Evolutionary conservation across 2,113 vertebrate genomes (phyloP).

Genomic region (Laticauda colubrina): DNA sequence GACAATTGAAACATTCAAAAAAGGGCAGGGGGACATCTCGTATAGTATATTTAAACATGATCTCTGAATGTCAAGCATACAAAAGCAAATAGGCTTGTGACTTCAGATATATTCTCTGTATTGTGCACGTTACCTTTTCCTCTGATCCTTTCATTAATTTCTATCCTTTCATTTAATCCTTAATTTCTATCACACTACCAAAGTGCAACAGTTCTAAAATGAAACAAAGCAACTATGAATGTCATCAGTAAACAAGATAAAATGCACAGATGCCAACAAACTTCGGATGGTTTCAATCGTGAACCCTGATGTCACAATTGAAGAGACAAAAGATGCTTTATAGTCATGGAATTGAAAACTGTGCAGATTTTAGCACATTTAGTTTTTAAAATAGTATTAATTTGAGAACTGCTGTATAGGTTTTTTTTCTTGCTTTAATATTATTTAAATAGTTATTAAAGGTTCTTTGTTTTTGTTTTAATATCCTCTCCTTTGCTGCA

Average conservation of each 20-base stretch:
- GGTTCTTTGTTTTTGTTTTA: slow-evolving; percentile 12
- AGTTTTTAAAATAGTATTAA: slow-evolving; percentile 28
- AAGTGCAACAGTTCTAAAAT: not conserved
- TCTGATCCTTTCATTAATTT: slow-evolving; percentile 41
- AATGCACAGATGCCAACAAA: slow-evolving; percentile 3
- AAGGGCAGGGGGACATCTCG: slow-evolving; percentile 29
- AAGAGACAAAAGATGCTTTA: slow-evolving; percentile 37
- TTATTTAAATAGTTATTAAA: not conserved
- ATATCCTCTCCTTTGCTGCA: not conserved
- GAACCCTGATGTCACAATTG: slow-evolving; percentile 34
- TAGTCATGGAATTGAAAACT: slow-evolving; percentile 27
- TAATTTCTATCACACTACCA: slow-evolving; percentile 29
- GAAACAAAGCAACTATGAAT: slow-evolving; percentile 9
- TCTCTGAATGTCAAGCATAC: slow-evolving; percentile 47
- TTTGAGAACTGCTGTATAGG: slow-evolving; percentile 2
- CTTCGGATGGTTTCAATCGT: not conserved
- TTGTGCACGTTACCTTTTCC: slow-evolving; percentile 42
- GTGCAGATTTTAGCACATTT: slow-evolving; percentile 47
- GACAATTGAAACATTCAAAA: slow-evolving; percentile 75
- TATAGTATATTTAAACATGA: slow-evolving; percentile 61
- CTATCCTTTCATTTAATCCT: not conserved
- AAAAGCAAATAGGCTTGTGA: slow-evolving; percentile 53
- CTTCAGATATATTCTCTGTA: slow-evolving; percentile 30
- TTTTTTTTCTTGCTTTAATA: slow-evolving; percentile 14
- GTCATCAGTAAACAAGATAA: slow-evolving; percentile 9